Percentiles rank a stretch among this genome's conserved stretches.
These are phyloP conservation scores for Miltochrista miniata DNA, from an alignment of 2,888 invertebrate species.

Conservation along the genomic window DNA sequence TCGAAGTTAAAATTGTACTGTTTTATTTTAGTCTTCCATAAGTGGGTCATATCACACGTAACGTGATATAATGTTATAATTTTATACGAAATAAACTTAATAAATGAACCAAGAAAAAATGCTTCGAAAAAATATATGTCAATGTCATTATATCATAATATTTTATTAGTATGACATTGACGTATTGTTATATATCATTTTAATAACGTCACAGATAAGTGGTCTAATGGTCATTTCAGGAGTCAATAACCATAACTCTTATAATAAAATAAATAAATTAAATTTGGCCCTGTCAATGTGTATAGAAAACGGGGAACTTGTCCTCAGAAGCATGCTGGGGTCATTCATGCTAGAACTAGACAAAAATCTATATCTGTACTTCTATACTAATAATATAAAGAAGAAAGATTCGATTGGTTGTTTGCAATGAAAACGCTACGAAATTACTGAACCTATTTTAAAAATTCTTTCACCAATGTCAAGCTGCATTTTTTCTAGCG, in stretches of 20 bases:
- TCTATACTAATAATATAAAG: too few relatives aligned
- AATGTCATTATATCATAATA: slow-evolving; percentile 45
- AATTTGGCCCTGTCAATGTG: neutral
- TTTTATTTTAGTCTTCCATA: slow-evolving; percentile 31
- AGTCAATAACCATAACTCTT: slow-evolving; percentile 5
- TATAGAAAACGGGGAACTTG: too few relatives aligned
- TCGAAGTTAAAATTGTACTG: slow-evolving; percentile 25
- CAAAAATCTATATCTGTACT: too few relatives aligned
- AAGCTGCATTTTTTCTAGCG: too few relatives aligned
- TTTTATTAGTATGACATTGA: slow-evolving; percentile 2
- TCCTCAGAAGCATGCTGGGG: too few relatives aligned
- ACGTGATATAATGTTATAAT: slow-evolving; percentile 13
- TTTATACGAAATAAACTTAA: slow-evolving; percentile 25
- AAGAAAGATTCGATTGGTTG: too few relatives aligned
- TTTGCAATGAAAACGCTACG: too few relatives aligned
- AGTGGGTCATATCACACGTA: slow-evolving; percentile 32
- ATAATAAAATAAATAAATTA: neutral
- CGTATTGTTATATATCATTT: slow-evolving; percentile 39
- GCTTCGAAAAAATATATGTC: slow-evolving; percentile 52
- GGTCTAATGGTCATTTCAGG: slow-evolving; percentile 25
- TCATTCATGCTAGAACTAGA: too few relatives aligned
- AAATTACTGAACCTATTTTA: too few relatives aligned
- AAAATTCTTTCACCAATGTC: too few relatives aligned
- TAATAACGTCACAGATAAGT: slow-evolving; percentile 50
- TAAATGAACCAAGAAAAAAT: slow-evolving; percentile 22